Conservation (phyloP, 2,888 invertebrate genomes). For the Synergus umbraculus region DNA sequence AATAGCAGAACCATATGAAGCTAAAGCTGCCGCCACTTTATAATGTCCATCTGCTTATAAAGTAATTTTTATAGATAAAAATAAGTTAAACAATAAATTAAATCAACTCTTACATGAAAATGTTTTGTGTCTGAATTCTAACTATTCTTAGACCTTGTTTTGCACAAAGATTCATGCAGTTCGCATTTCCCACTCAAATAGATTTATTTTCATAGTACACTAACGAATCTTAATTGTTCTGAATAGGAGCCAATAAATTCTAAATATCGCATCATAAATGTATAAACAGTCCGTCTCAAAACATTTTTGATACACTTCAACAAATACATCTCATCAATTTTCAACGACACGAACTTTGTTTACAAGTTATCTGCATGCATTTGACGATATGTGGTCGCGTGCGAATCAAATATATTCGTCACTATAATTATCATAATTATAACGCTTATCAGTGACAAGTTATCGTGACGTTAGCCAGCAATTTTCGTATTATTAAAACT, state of each 20-base stretch:
- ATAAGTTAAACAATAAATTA: no score
- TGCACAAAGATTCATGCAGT: background rate
- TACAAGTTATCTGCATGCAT: background rate
- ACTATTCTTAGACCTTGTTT: conserved; percentile 2
- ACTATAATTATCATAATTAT: background rate
- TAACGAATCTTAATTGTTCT: conserved; percentile 10
- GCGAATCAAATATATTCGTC: background rate
- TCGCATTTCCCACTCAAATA: background rate
- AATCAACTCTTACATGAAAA: background rate
- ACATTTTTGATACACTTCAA: background rate
- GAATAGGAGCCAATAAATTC: conserved; percentile 5
- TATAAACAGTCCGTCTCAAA: background rate
- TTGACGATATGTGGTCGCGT: background rate
- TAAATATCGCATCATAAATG: background rate
- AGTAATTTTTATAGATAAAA: background rate
- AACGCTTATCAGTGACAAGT: background rate
- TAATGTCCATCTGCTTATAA: no score
- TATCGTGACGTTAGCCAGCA: background rate
- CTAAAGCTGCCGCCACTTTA: no score
- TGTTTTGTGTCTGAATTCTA: background rate
- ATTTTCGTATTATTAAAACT: background rate
- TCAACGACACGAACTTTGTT: background rate
- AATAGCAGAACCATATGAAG: no score
- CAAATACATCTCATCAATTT: background rate
- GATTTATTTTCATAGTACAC: background rate